Conservation (phyloP, 2,113 vertebrate species). For the Alethe castanea region DNA sequence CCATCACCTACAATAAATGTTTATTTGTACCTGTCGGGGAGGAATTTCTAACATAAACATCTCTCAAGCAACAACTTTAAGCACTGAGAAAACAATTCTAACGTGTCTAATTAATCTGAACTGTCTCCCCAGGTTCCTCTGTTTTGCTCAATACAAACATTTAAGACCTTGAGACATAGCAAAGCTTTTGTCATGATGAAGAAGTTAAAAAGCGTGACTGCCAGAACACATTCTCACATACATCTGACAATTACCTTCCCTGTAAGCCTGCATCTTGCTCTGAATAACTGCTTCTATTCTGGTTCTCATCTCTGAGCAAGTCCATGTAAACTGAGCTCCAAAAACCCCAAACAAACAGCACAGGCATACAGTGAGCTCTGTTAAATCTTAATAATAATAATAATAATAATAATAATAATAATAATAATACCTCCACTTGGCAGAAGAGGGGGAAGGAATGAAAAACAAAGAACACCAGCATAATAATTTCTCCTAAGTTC, state of each 20-base stretch:
- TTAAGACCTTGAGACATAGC: not conserved
- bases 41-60: slow-evolving; percentile 56
- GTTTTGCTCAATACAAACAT: not conserved
- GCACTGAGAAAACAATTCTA: slow-evolving; percentile 31
- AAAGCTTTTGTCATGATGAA: not conserved
- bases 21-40: slow-evolving; percentile 61
- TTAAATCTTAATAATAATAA: not conserved
- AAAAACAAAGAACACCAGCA: not conserved
- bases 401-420: not conserved
- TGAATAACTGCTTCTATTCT: not conserved
- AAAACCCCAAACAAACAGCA: not conserved
- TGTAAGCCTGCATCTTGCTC: not conserved
- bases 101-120: slow-evolving; percentile 28
- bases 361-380: not conserved
- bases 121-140: not conserved
- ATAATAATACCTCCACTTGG: not conserved
- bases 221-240: not conserved
- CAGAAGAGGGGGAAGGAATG: not conserved
- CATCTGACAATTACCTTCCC: not conserved
- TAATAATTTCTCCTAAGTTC: not conserved
- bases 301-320: not conserved
- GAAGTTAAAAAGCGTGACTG: not conserved
- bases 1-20: not conserved
- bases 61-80: not conserved
- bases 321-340: not conserved